These are phyloP conservation scores for Lochmaea crataegi DNA, from an alignment of 2,888 invertebrate species.

Conservation along the genomic window DNA sequence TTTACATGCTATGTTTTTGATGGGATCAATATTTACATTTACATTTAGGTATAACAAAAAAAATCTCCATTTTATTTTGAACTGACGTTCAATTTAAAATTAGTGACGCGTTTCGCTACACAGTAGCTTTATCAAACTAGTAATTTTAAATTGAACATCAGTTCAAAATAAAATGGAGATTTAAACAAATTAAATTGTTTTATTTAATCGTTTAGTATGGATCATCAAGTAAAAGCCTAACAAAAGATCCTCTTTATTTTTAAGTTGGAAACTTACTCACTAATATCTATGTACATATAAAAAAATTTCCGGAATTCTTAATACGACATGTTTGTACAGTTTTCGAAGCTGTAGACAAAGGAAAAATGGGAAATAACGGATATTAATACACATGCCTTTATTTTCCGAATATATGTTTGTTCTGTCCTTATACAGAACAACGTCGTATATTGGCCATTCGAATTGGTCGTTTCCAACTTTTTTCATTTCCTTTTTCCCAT, in stretches of 20 bases:
- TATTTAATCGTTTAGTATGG: no score
- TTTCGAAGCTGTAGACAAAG: conserved; percentile 11
- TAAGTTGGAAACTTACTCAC: not conserved
- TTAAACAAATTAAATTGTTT: no score
- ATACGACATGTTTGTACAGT: conserved; percentile 19
- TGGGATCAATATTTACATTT: no score
- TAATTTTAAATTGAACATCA: no score
- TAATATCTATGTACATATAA: not conserved
- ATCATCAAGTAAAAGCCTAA: no score
- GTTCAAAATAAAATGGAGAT: no score
- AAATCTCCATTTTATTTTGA: no score
- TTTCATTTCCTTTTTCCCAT: conserved; percentile 25
- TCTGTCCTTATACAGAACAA: conserved; percentile 21
- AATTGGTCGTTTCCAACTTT: conserved; percentile 12
- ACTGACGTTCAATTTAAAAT: no score
- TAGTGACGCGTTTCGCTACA: no score
- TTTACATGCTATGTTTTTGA: no score
- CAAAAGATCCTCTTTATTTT: not conserved
- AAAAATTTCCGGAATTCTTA: conserved; percentile 2
- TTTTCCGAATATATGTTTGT: conserved; percentile 28
- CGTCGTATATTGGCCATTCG: conserved; percentile 27
- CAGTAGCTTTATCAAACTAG: no score
- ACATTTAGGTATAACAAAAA: no score
- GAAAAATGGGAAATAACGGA: conserved; percentile 20
- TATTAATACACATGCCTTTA: conserved; percentile 28